Percentiles rank a stretch among this genome's conserved stretches.
These are phyloP conservation scores for Megaleporinus macrocephalus DNA, from an alignment of 2,113 vertebrate species.

Conservation along the genomic window DNA sequence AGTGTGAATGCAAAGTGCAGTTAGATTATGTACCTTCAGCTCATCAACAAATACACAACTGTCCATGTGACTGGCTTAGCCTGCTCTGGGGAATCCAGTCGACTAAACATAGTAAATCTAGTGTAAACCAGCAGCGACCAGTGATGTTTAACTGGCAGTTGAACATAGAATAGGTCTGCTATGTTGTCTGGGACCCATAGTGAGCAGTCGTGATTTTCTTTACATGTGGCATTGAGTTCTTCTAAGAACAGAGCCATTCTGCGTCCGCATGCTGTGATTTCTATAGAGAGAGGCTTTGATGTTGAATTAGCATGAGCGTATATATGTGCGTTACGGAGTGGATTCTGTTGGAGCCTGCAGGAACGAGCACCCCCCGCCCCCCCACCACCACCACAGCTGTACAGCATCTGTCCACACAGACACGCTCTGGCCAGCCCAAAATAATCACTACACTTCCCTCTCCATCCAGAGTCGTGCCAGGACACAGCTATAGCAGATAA, in stretches of 20 bases:
- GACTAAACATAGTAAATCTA: too few relatives aligned
- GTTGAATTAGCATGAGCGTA: background rate
- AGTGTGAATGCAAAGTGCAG: too few relatives aligned
- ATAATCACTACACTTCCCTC: background rate
- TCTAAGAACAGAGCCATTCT: background rate
- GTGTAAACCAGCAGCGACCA: too few relatives aligned
- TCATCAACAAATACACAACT: too few relatives aligned
- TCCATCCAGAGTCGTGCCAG: background rate
- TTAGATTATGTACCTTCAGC: too few relatives aligned
- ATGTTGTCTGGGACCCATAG: background rate
- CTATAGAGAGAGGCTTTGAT: conserved; percentile 1
- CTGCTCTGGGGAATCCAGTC: too few relatives aligned
- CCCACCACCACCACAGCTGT: conserved; percentile 32
- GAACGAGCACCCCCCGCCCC: background rate
- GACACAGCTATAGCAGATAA: background rate
- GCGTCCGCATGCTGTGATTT: background rate
- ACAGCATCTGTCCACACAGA: conserved; percentile 22
- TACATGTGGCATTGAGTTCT: background rate
- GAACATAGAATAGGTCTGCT: background rate
- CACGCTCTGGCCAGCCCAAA: background rate
- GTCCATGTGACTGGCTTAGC: too few relatives aligned
- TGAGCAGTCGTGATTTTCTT: background rate
- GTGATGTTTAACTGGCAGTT: background rate
- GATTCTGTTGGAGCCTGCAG: background rate
- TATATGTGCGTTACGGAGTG: background rate